Percentiles rank a stretch among this genome's conserved stretches.
phyloP scores from a whole-genome alignment of 2,888 invertebrate species.

The Idaea straminata region DNA sequence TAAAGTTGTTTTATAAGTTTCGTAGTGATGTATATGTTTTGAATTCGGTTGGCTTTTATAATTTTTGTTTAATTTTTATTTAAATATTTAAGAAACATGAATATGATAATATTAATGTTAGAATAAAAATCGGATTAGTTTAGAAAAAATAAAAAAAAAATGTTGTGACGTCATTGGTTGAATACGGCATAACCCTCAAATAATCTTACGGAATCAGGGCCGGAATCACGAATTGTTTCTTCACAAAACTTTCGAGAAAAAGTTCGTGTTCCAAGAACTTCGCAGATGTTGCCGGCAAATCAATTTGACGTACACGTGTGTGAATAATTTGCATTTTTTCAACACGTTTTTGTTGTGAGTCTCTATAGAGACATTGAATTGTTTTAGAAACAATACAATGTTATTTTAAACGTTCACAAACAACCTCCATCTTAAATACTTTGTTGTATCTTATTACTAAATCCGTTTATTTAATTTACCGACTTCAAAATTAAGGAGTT shows the following conservation, averaged over 20 bases:
- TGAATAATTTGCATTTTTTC: slow-evolving; percentile 6
- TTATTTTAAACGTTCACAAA: background rate
- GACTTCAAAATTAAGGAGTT: background rate
- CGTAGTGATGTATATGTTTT: no score
- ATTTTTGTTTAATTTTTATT: no score
- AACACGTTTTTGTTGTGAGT: background rate
- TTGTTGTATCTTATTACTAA: background rate
- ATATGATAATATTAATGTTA: no score
- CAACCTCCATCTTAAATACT: background rate
- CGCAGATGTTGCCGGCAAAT: slow-evolving; percentile 13
- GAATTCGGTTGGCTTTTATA: no score
- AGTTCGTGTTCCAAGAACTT: slow-evolving; percentile 12
- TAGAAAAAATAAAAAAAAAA: no score
- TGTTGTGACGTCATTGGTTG: no score
- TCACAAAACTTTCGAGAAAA: background rate
- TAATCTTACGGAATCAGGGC: background rate
- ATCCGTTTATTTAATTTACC: background rate
- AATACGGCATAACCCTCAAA: no score
- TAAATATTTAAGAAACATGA: no score
- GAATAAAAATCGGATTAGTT: no score
- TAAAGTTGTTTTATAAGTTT: no score
- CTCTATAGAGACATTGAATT: slow-evolving; percentile 6
- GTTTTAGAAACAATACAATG: background rate
- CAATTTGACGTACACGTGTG: slow-evolving; percentile 9
- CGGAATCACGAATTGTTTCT: background rate